A percentile compares a stretch with the other conserved stretches of the same genome.
Evolutionary conservation across 2,888 invertebrate species (phyloP).

Genomic region (Malthinus flaveolus): DNA sequence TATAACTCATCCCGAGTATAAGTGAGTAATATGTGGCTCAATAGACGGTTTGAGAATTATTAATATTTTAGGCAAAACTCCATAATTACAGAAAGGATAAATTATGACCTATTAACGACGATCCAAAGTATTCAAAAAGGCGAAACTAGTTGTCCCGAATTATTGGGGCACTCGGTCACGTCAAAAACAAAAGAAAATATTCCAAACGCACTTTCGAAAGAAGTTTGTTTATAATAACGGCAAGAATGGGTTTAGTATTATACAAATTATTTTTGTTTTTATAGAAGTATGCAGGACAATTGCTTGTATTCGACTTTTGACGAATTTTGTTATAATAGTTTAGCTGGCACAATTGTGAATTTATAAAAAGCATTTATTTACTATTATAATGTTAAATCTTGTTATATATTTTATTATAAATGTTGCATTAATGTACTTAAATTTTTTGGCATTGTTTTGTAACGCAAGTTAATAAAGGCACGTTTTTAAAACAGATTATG

Average conservation of each 20-base stretch:
- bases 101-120: constrained; percentile 85
- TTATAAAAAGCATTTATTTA: no score
- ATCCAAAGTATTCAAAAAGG: constrained; percentile 76
- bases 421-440: no score
- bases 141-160: constrained; percentile 69
- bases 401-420: no score
- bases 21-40: constrained; percentile 59
- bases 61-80: constrained; percentile 72
- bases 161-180: constrained; percentile 73
- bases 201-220: constrained; percentile 67
- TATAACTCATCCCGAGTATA: constrained; percentile 83
- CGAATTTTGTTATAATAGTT: no score
- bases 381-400: no score
- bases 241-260: no score
- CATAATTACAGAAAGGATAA: constrained; percentile 82
- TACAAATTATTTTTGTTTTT: background rate
- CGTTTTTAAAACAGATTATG: no score
- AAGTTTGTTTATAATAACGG: constrained; percentile 7
- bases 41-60: background rate
- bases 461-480: no score
- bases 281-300: background rate
- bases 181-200: constrained; percentile 86
- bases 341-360: no score
- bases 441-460: no score
- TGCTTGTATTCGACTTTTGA: no score